Conservation (phyloP, 2,888 invertebrate genomes). For the Lingula anatina region DNA sequence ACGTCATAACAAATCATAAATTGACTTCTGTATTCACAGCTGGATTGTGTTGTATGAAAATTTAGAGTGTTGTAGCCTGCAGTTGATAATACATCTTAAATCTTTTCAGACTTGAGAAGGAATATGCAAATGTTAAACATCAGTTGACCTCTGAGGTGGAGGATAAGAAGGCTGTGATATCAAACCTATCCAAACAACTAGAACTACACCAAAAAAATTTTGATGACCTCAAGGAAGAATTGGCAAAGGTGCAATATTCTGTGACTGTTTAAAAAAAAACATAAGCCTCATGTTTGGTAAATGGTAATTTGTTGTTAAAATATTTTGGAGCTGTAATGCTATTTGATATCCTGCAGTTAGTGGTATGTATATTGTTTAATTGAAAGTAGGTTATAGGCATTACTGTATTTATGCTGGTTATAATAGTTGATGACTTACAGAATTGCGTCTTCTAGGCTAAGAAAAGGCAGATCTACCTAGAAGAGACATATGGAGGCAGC, state of each 20-base stretch:
- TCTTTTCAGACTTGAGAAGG: slow-evolving; percentile 38
- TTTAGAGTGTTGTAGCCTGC: background rate
- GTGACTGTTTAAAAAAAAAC: too few species aligned
- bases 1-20: too few species aligned
- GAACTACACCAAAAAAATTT: slow-evolving; percentile 47
- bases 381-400: too few species aligned
- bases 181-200: slow-evolving; percentile 40
- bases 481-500: slow-evolving; percentile 44
- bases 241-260: slow-evolving; percentile 39
- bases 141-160: slow-evolving; percentile 41
- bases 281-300: too few species aligned
- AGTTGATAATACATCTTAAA: background rate
- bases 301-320: too few species aligned
- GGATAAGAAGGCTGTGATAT: slow-evolving; percentile 40
- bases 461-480: slow-evolving; percentile 42
- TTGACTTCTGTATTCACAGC: too few species aligned
- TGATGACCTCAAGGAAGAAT: slow-evolving; percentile 45
- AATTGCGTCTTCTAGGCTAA: slow-evolving; percentile 37
- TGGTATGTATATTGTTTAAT: too few species aligned
- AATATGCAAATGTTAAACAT: slow-evolving; percentile 28
- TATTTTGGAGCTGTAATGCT: too few species aligned
- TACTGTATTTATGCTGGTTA: too few species aligned
- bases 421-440: too few species aligned
- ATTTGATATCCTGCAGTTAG: too few species aligned
- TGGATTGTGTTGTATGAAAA: too few species aligned